A percentile compares a stretch with the other conserved stretches of the same genome.
Conservation (phyloP, 2,888 invertebrate genomes). For the Athetis lepigone region DNA sequence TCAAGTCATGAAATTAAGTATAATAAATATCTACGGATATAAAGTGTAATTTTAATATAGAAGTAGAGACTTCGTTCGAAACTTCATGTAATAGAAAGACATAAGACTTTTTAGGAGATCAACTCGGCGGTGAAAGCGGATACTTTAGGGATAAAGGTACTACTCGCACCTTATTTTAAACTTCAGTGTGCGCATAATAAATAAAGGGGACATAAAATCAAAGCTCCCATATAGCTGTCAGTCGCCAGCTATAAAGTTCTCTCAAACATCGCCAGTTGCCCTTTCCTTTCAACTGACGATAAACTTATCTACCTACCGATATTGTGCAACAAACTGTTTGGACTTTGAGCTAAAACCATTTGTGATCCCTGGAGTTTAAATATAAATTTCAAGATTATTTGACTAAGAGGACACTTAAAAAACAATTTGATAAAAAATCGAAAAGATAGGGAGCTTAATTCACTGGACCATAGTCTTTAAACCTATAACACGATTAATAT, state of each 20-base stretch:
- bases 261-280: conserved; percentile 21
- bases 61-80: neutral
- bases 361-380: conserved; percentile 22
- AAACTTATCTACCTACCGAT: conserved; percentile 48
- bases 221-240: conserved; percentile 49
- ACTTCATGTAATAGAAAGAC: too few species aligned
- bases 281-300: conserved; percentile 48
- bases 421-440: neutral
- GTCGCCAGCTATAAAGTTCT: conserved; percentile 39
- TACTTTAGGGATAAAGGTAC: neutral
- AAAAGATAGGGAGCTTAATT: neutral
- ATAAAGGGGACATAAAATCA: conserved; percentile 48
- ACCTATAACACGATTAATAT: neutral
- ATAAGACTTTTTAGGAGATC: neutral
- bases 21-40: too few species aligned
- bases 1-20: too few species aligned
- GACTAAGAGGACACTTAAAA: neutral
- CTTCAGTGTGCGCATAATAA: conserved; percentile 24
- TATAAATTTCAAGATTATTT: conserved; percentile 10
- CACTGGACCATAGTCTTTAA: neutral
- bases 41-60: neutral
- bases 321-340: conserved; percentile 46
- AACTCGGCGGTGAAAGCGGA: neutral
- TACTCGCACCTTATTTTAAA: conserved; percentile 18
- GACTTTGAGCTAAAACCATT: conserved; percentile 25